Conservation (phyloP, 53 echinoderm and acorn worm genomes). For the Antedon mediterranea region DNA sequence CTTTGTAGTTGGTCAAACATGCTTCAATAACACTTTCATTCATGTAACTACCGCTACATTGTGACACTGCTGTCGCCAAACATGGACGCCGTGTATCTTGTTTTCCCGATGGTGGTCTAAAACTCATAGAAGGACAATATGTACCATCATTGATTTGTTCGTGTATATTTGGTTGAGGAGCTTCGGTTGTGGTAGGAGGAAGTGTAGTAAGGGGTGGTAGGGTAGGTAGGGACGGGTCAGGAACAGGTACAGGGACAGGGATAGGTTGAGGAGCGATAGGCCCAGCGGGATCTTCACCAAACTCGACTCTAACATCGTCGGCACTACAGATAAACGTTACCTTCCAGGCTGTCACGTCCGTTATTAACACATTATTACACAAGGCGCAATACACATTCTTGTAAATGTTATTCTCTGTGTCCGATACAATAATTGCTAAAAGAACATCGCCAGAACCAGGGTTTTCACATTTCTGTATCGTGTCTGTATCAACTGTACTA, state of each 20-base stretch:
- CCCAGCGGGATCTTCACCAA: background rate
- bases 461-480: background rate
- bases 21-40: background rate
- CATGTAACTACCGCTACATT: background rate
- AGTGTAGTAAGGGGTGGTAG: background rate
- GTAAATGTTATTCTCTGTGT: background rate
- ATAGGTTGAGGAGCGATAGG: background rate
- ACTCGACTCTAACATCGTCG: background rate
- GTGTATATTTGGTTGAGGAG: background rate
- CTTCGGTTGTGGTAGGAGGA: background rate
- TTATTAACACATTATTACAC: background rate
- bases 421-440: background rate
- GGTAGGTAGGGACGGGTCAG: background rate
- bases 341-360: background rate
- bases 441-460: background rate
- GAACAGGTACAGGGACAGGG: background rate
- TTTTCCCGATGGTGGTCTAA: background rate
- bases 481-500: background rate
- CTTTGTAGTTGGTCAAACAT: background rate
- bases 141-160: background rate
- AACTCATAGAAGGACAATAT: background rate
- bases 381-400: background rate
- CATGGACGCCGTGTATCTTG: background rate
- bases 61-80: background rate
- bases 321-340: background rate